These are phyloP conservation scores for Xiphophorus hellerii DNA, from an alignment of 2,113 vertebrate species.

Conservation along the genomic window DNA sequence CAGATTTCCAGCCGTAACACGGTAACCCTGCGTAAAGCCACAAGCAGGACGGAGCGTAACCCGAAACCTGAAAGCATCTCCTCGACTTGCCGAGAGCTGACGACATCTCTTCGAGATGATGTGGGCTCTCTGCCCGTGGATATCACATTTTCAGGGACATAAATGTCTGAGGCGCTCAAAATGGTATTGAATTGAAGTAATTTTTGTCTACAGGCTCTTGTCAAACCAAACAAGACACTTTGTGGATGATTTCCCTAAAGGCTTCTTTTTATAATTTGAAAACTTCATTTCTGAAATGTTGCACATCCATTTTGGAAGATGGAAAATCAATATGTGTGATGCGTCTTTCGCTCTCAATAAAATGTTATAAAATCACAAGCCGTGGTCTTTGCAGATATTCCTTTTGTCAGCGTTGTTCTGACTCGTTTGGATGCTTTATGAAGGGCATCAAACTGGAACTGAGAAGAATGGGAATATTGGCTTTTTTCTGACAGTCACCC, in stretches of 20 bases:
- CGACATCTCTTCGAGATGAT: conserved; percentile 34
- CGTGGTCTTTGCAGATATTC: conserved; percentile 1
- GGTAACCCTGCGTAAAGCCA: conserved; percentile 34
- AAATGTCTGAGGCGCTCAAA: conserved; percentile 23
- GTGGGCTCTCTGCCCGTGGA: conserved; percentile 33
- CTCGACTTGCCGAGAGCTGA: conserved; percentile 45
- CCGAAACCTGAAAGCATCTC: conserved; percentile 45
- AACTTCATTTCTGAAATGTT: conserved; percentile 46
- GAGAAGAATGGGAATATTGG: background rate
- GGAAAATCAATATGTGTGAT: conserved; percentile 52
- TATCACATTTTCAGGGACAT: conserved; percentile 43
- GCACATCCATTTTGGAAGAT: conserved; percentile 49
- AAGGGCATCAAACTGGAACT: background rate
- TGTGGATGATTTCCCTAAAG: conserved; percentile 10
- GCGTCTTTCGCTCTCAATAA: conserved; percentile 39
- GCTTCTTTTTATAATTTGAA: conserved; percentile 32
- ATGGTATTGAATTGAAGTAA: conserved; percentile 49
- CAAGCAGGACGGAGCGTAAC: conserved; percentile 55
- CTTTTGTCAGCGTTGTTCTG: conserved; percentile 16
- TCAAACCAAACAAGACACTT: conserved; percentile 41
- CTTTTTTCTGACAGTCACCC: background rate
- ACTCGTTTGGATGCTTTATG: background rate
- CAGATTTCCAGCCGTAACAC: conserved; percentile 64
- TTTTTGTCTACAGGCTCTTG: conserved; percentile 29
- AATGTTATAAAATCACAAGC: conserved; percentile 6